Evolutionary conservation across 2,113 vertebrate species (phyloP), one percentile per base, ranked within the genome.

Genomic region (Lycaon pictus): DNA sequence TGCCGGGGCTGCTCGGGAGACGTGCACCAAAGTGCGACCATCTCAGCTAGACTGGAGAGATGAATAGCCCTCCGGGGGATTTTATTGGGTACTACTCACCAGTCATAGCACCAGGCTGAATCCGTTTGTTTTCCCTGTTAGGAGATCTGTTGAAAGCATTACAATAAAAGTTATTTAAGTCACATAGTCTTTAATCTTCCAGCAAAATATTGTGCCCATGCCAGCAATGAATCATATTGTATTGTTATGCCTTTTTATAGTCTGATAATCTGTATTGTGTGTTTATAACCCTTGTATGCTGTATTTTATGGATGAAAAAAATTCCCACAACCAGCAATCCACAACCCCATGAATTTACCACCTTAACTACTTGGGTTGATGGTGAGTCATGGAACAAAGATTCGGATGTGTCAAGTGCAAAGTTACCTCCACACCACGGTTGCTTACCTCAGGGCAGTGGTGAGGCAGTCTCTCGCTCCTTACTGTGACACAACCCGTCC

Each of bases 161-260:
- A 97, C 96, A 97, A 96, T 97, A 93, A 96, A 97, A 97, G 97
- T 98, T 98, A 98, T 98, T 98, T 97, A 97, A 98, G 97, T 96
- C 96, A 76, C 96, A 96, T 43, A 91, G 96, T 97, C 98, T 97
- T 98, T 97, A 97, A 97, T 98, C 98, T 98, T 97, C 96, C 96
- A 56, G 96, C 96, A 98, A 97, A 97, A 96, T 96, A 97, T 96
- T 96, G 97, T 81, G 96, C 97, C 96, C 96, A 67, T 79, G 97
- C 96, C 96, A 92, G 97, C 93, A 37, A 96, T 97, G 98, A 97
- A 98, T 97, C 98, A 97, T 93, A 76, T 83, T 60, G 83, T 77
- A 97, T 97, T 95, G 97, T 97, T 97, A 95, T 72, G 96, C 96
- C 98, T 97, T 97, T 98, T 98, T 97, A 98, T 95, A 97, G 96